Conservation (phyloP, 1,140 invertebrate species). For the Drosophila miranda region DNA sequence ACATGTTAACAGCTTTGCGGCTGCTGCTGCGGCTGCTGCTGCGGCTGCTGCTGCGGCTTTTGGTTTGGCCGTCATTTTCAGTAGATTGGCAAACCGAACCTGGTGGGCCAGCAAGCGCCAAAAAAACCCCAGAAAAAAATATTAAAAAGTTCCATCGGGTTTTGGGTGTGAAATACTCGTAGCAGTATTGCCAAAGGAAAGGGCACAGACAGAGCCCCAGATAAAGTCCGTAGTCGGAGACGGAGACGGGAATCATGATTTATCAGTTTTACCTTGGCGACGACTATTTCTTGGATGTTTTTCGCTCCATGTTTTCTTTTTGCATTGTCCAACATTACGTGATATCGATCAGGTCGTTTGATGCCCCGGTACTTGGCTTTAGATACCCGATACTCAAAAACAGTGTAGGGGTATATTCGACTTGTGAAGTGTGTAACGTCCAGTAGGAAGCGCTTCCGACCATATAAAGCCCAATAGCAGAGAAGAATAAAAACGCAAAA, state of each 20-base stretch:
- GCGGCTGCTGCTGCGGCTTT: constrained; percentile 18
- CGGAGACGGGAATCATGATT: constrained; percentile 36
- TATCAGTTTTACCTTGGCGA: constrained; percentile 26
- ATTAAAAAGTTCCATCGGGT: constrained; percentile 12
- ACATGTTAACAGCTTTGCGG: constrained; percentile 49
- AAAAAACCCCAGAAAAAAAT: constrained; percentile 3
- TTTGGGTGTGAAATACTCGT: constrained; percentile 25
- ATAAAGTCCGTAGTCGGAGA: too few species aligned
- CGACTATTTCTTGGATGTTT: constrained; percentile 5
- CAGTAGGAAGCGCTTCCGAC: too few species aligned
- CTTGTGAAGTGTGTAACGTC: too few species aligned
- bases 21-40: background rate
- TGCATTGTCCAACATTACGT: constrained; percentile 37
- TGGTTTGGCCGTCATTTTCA: constrained; percentile 44
- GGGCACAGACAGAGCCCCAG: constrained; percentile 11
- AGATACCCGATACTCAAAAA: too few species aligned
- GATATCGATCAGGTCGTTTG: constrained; percentile 54
- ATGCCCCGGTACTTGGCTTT: too few species aligned
- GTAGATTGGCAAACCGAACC: constrained; percentile 48
- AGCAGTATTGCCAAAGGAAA: constrained; percentile 30
- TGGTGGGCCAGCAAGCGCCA: constrained; percentile 18
- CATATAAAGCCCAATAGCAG: too few species aligned
- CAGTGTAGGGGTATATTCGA: too few species aligned
- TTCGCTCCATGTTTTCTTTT: constrained; percentile 1
- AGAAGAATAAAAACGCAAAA: too few species aligned